phyloP scores from a whole-genome alignment of 1,140 invertebrate genomes.

The Drosophila trapezifrons region DNA sequence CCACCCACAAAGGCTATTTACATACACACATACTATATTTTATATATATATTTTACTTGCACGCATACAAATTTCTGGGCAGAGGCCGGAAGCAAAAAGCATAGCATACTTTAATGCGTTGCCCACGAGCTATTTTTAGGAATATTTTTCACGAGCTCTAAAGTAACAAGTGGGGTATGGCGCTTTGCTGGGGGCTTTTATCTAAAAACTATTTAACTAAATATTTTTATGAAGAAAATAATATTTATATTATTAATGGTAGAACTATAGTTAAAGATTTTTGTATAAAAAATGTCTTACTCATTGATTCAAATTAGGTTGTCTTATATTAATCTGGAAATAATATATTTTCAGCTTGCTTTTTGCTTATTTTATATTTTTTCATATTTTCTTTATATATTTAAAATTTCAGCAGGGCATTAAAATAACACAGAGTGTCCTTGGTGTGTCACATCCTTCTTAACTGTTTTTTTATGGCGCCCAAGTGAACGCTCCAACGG shows the following conservation, averaged over 20 bases:
- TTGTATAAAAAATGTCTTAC: background rate
- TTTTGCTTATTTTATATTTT: too few relatives aligned
- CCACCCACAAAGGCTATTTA: conserved; percentile 11
- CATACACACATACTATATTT: conserved; percentile 12
- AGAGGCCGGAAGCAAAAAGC: conserved; percentile 8
- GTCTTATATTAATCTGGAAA: background rate
- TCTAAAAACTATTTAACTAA: background rate
- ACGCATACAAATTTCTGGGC: background rate
- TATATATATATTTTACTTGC: background rate
- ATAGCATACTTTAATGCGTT: conserved; percentile 59
- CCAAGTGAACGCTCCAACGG: conserved; percentile 33
- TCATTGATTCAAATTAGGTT: too few relatives aligned
- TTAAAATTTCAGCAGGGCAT: background rate
- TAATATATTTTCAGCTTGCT: too few relatives aligned
- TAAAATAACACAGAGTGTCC: background rate
- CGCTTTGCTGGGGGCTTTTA: background rate
- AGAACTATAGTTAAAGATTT: too few relatives aligned
- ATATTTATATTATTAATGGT: background rate
- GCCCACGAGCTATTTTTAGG: conserved; percentile 12
- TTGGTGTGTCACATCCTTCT: conserved; percentile 14
- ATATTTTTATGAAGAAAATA: background rate
- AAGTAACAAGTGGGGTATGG: background rate
- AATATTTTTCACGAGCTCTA: background rate
- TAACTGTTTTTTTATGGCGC: conserved; percentile 22
- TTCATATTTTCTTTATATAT: conserved; percentile 7